Base-by-base conservation (phyloP, 2,113 vertebrate genomes). In the Heterochromis multidens region DNA sequence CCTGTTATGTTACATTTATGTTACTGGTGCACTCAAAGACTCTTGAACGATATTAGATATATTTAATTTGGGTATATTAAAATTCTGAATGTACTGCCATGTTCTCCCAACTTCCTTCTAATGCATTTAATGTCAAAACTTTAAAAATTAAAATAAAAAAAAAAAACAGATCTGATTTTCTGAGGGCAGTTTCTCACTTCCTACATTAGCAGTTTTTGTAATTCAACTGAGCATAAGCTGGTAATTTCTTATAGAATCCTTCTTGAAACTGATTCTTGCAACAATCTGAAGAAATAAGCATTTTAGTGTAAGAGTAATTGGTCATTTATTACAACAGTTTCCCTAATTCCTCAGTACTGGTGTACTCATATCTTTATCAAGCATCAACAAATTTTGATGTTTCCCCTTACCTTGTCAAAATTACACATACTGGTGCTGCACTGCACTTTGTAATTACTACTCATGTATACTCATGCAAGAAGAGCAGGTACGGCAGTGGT, bases 21-120 rank as follows among this genome's bases (percentile, higher is more conserved):
- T 0, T 72, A 5, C 25, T 31, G 29, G 9, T 13, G 0, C 16
- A 52, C 5, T 27, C 43, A 5, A 72, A 72, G 67, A 29, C 31
- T 31, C 67, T 52, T 52, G 25, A 52, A 46, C 3, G 2, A 49
- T 70, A 27, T 9, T 29, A 27, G 40, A 29, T 46, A 19, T 70
- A 40, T 46, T 46, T 11, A 25, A 46, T 19, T 10, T 11, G 2
- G 14, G 5, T 70, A 46, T 40, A 46, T 1, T 70, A 46, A 46
- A 70, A 16, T 46, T 46, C 23, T 46, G 23, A 70, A 70, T 11
- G 23, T 9, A 46, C 11, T 70, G 65, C 65, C 29, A 49, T 72
- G 46, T 49, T 72, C 40, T 7, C 46, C 25, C 65, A 46, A 16
- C 40, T 46, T 70, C 40, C 40, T 19, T 70, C 65, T 7, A 21